Conservation (phyloP, 2,113 vertebrate genomes). For the Condylura cristata region DNA sequence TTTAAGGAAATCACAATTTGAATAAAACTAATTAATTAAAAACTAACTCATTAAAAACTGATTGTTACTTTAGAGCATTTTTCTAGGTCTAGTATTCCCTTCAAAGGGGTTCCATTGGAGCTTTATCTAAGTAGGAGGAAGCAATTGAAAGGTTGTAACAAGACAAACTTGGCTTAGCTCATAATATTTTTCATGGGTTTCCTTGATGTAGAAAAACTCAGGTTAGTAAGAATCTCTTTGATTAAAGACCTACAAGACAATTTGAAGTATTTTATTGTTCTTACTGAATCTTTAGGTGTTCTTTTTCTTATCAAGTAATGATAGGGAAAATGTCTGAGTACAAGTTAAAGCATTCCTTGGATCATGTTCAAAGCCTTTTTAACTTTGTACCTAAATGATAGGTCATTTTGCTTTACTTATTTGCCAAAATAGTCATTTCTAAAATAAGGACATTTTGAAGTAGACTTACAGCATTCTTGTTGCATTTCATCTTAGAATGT, state of each 20-base stretch:
- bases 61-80: neutral
- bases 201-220: neutral
- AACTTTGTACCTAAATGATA: constrained; percentile 43
- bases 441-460: constrained; percentile 34
- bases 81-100: neutral
- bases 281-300: neutral
- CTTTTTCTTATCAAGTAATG: constrained; percentile 41
- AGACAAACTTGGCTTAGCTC: neutral
- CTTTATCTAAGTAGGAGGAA: neutral
- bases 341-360: neutral
- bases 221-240: neutral
- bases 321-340: neutral
- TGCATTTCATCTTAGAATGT: constrained; percentile 66
- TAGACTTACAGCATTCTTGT: neutral
- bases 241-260: neutral
- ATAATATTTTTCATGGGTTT: neutral
- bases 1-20: neutral
- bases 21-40: constrained; percentile 26
- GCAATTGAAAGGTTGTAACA: neutral
- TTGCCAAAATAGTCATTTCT: constrained; percentile 64
- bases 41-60: too few relatives aligned
- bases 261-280: constrained; percentile 48
- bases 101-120: neutral
- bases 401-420: constrained; percentile 30
- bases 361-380: constrained; percentile 50